Base-by-base conservation (phyloP, 1,140 invertebrate species). In the Samia ricini region DNA sequence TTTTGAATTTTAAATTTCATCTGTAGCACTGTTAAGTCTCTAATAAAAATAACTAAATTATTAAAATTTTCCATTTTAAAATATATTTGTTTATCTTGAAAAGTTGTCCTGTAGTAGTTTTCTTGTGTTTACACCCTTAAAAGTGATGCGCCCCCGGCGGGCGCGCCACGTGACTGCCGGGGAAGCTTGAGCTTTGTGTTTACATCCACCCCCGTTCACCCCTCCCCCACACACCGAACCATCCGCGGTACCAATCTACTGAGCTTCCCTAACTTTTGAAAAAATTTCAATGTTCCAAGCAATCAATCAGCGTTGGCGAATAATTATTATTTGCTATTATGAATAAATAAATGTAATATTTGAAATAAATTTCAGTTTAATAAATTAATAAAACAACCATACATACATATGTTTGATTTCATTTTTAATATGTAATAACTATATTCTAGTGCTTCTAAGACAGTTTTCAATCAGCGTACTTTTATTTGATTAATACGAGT, bases 91-190 rank as follows among this genome's bases (percentile, higher is more conserved):
- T 42, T 12, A n/a, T 59, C 54, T 63, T 20, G 18, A 36, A 33
- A 15, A 60, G 18, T 59, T 69, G 22, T 73, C 68, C 67, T 63
- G 63, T 69, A 56, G 29, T 63, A 42, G 33, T 55, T 42, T 50
- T 63, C 54, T 57, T 63, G 26, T 72, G 73, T 78, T 76, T 68
- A 66, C 71, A 71, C 74, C 80, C 83, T 81, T 85, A 85, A 85
- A 76, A 89, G 86, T 89, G 86, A 89, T 89, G 86, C 83, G 82
- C 84, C 81, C 84, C 86, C 83, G 83, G 86, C 79, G 77, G 72
- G 71, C 77, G 80, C 86, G 76, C 81, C 86, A 87, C 84, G 86
- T 87, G 84, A 89, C 86, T 89, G 84, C 83, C 86, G 86, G 77
- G 73, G 74, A 72, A 68, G 72, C 74, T 58, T 69, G 78, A 79